Base-by-base conservation (phyloP, 1,140 invertebrate genomes). In the Spodoptera frugiperda region DNA sequence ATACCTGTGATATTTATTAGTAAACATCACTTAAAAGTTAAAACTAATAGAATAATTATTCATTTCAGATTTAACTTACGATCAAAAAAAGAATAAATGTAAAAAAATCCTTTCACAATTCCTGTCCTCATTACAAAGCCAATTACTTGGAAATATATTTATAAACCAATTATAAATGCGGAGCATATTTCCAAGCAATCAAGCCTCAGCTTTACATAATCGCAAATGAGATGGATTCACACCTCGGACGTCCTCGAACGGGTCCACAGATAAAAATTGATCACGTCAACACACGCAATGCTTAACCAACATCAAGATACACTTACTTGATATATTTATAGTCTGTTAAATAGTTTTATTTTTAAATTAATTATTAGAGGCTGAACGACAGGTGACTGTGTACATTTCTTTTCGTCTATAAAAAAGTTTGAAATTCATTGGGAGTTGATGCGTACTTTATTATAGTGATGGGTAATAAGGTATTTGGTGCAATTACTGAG, bases 191-290 rank as follows among this genome's bases (percentile, higher is more conserved):
- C n/a, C 21, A n/a, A 33, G n/a, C n/a, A 44, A 61, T 61, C 33
- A 30, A 44, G 14, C n/a, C 57, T 44, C 57, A 61, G 57, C 57
- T 33, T 44, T 44, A 61, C 57, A 44, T 61, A 61, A 61, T 61
- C 57, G 57, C 57, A 61, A 61, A 61, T 61, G 57, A 61, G 57
- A 44, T 61, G 57, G 57, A 5, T 61, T 61, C 30, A 61, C 57
- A 61, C 57, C 25, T 61, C 30, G n/a, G 39, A 61, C 57, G 57
- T 39, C 57, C 25, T 61, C 30, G n/a, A 61, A 61, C 57, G 57
- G 30, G 57, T 61, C 57, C 57, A 61, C 57, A 61, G 57, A 61
- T 61, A 61, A 61, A 44, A 61, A 61, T 61, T 61, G 57, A 61
- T 61, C 15, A 61, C 57, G 57, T 61, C 30, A 61, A 44, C 33